Percentiles rank a stretch among this genome's conserved stretches.
Evolutionary conservation across 2,888 invertebrate species (phyloP).

Genomic region (Congeria kusceri): DNA sequence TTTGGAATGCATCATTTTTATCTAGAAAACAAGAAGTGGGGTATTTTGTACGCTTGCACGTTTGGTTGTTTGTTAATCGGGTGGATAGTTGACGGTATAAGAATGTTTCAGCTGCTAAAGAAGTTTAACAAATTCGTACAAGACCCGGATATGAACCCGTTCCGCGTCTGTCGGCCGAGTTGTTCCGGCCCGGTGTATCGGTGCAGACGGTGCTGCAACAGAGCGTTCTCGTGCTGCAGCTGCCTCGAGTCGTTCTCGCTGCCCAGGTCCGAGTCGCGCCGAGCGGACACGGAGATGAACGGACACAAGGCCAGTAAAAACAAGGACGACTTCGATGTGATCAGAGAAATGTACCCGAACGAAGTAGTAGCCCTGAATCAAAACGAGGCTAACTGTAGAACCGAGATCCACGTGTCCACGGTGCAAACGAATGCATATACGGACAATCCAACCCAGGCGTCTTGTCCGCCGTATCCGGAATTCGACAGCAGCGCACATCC

Average conservation of each 20-base stretch:
- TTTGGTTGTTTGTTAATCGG: constrained; percentile 61
- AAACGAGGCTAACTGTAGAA: constrained; percentile 7
- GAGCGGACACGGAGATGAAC: constrained; percentile 7
- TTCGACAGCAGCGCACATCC: constrained; percentile 51
- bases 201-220: constrained; percentile 48
- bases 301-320: constrained; percentile 18
- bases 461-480: constrained; percentile 6
- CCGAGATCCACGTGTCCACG: constrained; percentile 19
- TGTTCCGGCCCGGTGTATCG: constrained; percentile 46
- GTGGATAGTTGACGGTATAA: constrained; percentile 61
- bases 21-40: constrained; percentile 57
- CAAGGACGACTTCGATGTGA: constrained; percentile 60
- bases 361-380: constrained; percentile 18
- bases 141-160: constrained; percentile 51
- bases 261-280: constrained; percentile 17
- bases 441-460: neutral
- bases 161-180: constrained; percentile 54
- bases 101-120: constrained; percentile 47
- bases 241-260: constrained; percentile 53
- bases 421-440: constrained; percentile 36
- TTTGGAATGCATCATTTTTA: constrained; percentile 68
- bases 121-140: constrained; percentile 51
- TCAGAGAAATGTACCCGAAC: constrained; percentile 62
- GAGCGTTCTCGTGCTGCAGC: constrained; percentile 33
- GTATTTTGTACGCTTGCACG: constrained; percentile 61